A percentile compares a stretch with the other conserved stretches of the same genome.
phyloP scores from a whole-genome alignment of 2,888 invertebrate species.

The Ligdia adustata region DNA sequence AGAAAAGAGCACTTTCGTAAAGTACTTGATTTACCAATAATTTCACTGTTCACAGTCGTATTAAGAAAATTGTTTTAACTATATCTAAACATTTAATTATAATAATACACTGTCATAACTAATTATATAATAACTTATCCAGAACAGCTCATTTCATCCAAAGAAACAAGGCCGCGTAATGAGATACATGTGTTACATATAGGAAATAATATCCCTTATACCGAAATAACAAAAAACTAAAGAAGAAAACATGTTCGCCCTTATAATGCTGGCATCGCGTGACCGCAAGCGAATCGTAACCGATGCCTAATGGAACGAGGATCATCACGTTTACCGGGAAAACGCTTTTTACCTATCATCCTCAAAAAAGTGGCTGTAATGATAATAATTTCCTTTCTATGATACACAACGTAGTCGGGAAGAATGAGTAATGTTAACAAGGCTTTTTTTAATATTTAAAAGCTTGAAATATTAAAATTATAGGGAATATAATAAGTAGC shows the following conservation, averaged over 20 bases:
- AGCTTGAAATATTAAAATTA: too few species aligned
- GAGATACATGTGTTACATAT: conserved; percentile 4
- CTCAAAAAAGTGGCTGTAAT: conserved; percentile 61
- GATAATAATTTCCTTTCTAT: conserved; percentile 53
- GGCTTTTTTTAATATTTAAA: too few species aligned
- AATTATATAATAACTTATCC: too few species aligned
- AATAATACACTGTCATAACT: too few species aligned
- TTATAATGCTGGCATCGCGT: conserved; percentile 79
- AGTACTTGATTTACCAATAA: too few species aligned
- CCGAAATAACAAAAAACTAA: conserved; percentile 24
- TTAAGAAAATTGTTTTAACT: too few species aligned
- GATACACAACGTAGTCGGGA: too few species aligned
- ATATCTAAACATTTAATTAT: too few species aligned
- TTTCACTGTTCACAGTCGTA: too few species aligned
- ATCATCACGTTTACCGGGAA: conserved; percentile 76
- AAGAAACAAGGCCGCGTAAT: conserved; percentile 3
- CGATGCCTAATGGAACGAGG: conserved; percentile 76
- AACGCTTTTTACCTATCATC: conserved; percentile 71
- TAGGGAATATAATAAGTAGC: too few species aligned
- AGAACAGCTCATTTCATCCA: background rate
- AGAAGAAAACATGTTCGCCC: conserved; percentile 45
- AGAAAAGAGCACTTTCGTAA: too few species aligned
- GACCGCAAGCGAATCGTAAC: conserved; percentile 74
- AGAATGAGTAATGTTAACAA: too few species aligned
- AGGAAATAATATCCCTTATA: conserved; percentile 14